Percentiles rank a stretch among this genome's conserved stretches.
phyloP scores from a whole-genome alignment of 2,888 invertebrate genomes.

The Pemphredon lugubris region DNA sequence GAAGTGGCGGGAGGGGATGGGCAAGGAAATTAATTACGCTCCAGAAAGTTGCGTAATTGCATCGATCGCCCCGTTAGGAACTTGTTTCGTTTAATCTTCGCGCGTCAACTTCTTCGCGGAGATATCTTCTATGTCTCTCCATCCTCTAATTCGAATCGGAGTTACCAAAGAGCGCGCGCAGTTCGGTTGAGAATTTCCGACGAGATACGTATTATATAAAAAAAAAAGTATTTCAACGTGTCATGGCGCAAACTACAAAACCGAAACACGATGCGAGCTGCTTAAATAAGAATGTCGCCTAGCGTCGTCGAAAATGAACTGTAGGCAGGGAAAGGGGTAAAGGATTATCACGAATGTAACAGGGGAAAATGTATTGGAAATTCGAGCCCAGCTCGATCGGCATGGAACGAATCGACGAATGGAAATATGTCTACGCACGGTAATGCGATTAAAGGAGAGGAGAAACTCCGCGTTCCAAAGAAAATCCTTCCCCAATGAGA shows the following conservation, averaged over 20 bases:
- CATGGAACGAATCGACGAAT: constrained; percentile 44
- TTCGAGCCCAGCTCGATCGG: too few relatives aligned
- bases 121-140: background rate
- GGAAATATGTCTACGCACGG: constrained; percentile 61
- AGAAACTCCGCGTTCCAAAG: constrained; percentile 52
- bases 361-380: too few relatives aligned
- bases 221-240: too few relatives aligned
- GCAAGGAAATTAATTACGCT: constrained; percentile 43
- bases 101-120: constrained; percentile 31
- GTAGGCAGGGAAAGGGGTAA: too few relatives aligned
- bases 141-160: background rate
- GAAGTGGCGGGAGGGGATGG: constrained; percentile 1
- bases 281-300: too few relatives aligned
- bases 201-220: constrained; percentile 19
- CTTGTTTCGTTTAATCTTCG: constrained; percentile 47
- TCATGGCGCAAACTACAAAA: too few relatives aligned
- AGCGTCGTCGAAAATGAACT: too few relatives aligned
- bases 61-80: constrained; percentile 40
- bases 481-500: constrained; percentile 46
- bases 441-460: constrained; percentile 63
- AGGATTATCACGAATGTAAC: too few relatives aligned
- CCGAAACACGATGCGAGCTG: too few relatives aligned
- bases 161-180: background rate
- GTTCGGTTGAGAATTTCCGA: too few relatives aligned
- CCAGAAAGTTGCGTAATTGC: constrained; percentile 52